Evolutionary conservation across 1,140 invertebrate genomes (phyloP).

Genomic region (Medauroidea extradentata): DNA sequence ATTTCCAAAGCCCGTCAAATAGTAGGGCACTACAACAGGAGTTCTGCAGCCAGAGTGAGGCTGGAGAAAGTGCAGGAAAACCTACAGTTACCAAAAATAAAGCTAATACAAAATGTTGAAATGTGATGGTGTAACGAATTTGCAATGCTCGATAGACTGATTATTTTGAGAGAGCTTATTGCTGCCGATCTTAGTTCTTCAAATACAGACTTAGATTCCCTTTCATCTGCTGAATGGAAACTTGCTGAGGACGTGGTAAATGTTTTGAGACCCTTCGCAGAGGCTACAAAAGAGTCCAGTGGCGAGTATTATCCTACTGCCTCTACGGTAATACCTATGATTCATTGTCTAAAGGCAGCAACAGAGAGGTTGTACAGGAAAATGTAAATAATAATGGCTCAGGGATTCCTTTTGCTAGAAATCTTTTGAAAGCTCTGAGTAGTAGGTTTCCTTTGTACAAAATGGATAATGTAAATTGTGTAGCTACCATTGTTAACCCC

Average conservation of each 20-base stretch:
- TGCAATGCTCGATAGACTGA: constrained; percentile 25
- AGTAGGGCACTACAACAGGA: constrained; percentile 6
- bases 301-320: not conserved
- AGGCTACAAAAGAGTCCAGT: constrained; percentile 2
- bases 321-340: constrained; percentile 6
- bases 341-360: not conserved
- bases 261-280: not conserved
- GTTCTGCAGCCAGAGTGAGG: constrained; percentile 8
- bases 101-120: constrained; percentile 25
- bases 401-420: not conserved
- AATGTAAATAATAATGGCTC: too few relatives aligned
- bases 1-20: constrained; percentile 12
- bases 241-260: not conserved
- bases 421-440: not conserved
- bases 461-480: not conserved
- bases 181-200: not conserved
- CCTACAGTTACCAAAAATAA: constrained; percentile 18
- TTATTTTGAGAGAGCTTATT: constrained; percentile 21
- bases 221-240: not conserved
- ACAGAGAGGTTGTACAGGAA: not conserved
- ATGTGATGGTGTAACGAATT: constrained; percentile 27
- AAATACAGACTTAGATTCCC: not conserved
- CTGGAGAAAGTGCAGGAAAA: constrained; percentile 19
- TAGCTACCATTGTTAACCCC: constrained; percentile 1
- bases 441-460: not conserved